Base-by-base conservation (phyloP, 2,888 invertebrate genomes). In the Cylindroiulus punctatus region DNA sequence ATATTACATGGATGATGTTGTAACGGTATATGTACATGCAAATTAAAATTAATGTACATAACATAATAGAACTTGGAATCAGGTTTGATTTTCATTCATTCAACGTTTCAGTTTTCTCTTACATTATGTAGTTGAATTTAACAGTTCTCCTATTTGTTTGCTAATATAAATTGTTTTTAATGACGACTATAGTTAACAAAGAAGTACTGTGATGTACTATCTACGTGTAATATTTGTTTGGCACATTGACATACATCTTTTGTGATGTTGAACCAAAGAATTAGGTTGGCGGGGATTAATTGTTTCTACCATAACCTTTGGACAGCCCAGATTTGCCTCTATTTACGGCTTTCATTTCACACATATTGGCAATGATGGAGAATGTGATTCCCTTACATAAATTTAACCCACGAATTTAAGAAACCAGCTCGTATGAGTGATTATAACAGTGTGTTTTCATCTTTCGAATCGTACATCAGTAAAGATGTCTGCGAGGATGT, bases 371-470 rank as follows among this genome's bases (percentile, higher is more conserved):
- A 44, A 44, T 44, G 44, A 44, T 44, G 10, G 8, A 8, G 44
- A 36, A 36, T 36, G 36, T 36, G 36, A 36, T 36, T 36, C 44
- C 12, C 44, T 44, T 1, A 44, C 12, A 12, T 44, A 44, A n/a
- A 44, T 44, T 12, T 12, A 44, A 44, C 4, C 12, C 44, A 44
- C 0, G 4, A 65, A n/a, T 52, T 2, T 52, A 76, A 3, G 30
- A 32, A 32, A 76, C 14, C 2, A 4, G 2, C 76, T 14, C 14
- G 30, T 30, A 65, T 26, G 12, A 26, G 76, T 30, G 76, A 76
- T 93, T 94, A 96, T 89, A 96, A 95, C 86, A 96, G 92, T 19
- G 96, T 96, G 89, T 96, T 96, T 91, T 96, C 96, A 90, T 96
- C 96, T 89, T 95, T 94, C n/a, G 94, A 92, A 87, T 96, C 96